Evolutionary conservation across 2,888 invertebrate genomes (phyloP), one percentile per base, ranked within the genome.

Genomic region (Meta bourneti): DNA sequence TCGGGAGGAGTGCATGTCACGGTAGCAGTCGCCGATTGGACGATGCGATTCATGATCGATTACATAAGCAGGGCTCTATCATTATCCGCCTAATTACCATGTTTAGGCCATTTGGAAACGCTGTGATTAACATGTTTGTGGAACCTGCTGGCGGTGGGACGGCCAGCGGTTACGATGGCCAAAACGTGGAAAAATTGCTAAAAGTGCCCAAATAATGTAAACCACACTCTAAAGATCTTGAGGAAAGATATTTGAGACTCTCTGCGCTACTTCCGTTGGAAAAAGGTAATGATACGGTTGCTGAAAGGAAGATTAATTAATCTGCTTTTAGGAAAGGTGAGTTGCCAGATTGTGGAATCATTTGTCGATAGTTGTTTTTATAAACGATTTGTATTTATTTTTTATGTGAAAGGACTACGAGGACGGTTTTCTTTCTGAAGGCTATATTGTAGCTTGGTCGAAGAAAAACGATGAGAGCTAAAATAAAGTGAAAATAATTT

Each of bases 11-110:
- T 34, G 34, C 34, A 34, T 34, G 54, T n/a, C 49, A 13, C 48
- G 34, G 72, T 51, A 89, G 78, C 77, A 13, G 52, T 74, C 49
- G 34, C n/a, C 16, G 72, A 75, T 83, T 88, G 61, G 88, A 13
- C 52, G 49, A n/a, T 19, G 71, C 11, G 61, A 16, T 20, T 83
- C 81, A 34, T 86, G 90, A 91, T 91, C 81, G 81, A 91, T 81
- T 81, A 86, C 54, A 75, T 49, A 77, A 77, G 52, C 77, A 91
- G 70, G 77, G 81, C 84, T 71, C 90, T 84, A n/a, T 80, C 72
- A 84, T 84, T 91, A 84, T 16, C n/a, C 6, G 34, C 71, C 52
- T 86, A 86, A 85, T 90, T 90, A 90, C 74, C 90, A 90, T 91
- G 61, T 51, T 71, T 49, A 54, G 34, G 16, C n/a, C 20, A 49